A percentile compares a stretch with the other conserved stretches of the same genome.
These are phyloP conservation scores for Spilarctia lutea DNA, from an alignment of 2,888 invertebrate species.

Conservation along the genomic window DNA sequence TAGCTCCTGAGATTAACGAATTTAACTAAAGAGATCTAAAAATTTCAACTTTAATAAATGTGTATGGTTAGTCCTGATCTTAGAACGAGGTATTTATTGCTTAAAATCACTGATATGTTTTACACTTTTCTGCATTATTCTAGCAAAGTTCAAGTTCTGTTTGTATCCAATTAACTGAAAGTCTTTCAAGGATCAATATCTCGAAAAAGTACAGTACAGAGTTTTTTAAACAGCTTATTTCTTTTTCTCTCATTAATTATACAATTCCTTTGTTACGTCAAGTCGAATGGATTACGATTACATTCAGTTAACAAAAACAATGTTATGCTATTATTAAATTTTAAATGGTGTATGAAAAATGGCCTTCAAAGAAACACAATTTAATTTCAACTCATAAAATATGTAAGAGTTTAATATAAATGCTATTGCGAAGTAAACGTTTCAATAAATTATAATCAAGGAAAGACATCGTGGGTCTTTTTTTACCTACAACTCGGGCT, in stretches of 20 bases:
- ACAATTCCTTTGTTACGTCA: conserved; percentile 1
- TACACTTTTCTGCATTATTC: not conserved
- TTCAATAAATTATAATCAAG: conserved; percentile 10
- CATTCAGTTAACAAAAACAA: conserved; percentile 21
- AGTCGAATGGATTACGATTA: conserved; percentile 9
- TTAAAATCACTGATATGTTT: not conserved
- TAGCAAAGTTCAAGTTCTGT: not conserved
- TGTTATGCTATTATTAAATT: conserved; percentile 20
- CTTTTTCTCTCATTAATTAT: conserved; percentile 6
- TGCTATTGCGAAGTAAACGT: conserved; percentile 39
- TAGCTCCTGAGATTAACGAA: not conserved
- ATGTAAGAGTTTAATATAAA: conserved; percentile 37
- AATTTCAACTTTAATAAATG: too few relatives aligned
- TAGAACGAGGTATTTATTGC: not conserved
- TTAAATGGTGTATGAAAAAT: conserved; percentile 28
- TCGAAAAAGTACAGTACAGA: not conserved
- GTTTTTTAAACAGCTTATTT: not conserved
- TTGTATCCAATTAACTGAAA: not conserved
- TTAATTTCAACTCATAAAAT: conserved; percentile 45
- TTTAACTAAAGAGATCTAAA: not conserved
- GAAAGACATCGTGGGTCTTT: not conserved
- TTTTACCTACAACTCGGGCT: not conserved
- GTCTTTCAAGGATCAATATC: not conserved
- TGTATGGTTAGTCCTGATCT: not conserved
- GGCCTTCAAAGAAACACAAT: conserved; percentile 36